Conservation (phyloP, 1,140 invertebrate genomes). For the Aphaenogaster floridana region DNA sequence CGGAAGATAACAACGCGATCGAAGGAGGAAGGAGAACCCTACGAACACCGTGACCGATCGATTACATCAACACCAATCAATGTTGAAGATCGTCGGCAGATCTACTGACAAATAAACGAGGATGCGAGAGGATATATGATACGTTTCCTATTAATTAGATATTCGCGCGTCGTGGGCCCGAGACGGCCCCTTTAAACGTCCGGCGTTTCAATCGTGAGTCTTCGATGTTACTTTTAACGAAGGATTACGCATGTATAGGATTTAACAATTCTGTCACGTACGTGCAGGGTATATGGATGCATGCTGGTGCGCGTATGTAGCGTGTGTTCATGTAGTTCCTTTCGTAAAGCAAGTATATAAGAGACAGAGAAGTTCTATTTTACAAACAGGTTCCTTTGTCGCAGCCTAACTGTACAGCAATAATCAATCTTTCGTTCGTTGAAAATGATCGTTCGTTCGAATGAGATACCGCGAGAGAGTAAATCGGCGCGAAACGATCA, state of each 20-base stretch:
- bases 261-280: conserved; percentile 62
- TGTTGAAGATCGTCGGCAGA: conserved; percentile 49
- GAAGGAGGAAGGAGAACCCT: background rate
- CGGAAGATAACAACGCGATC: conserved; percentile 11
- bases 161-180: conserved; percentile 2
- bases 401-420: conserved; percentile 58
- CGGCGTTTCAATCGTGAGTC: conserved; percentile 51
- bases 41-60: conserved; percentile 18
- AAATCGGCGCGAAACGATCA: conserved; percentile 54
- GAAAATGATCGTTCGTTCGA: conserved; percentile 6
- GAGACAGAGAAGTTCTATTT: background rate
- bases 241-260: conserved; percentile 35
- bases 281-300: conserved; percentile 31
- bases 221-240: conserved; percentile 55
- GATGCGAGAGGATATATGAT: conserved; percentile 23
- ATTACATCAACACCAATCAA: conserved; percentile 28
- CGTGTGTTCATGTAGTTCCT: background rate
- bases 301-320: background rate
- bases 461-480: conserved; percentile 19
- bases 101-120: conserved; percentile 56
- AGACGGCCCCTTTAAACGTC: conserved; percentile 51
- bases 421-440: conserved; percentile 46
- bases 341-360: conserved; percentile 7
- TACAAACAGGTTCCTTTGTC: background rate
- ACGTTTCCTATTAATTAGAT: conserved; percentile 60